Percentiles rank a stretch among this genome's conserved stretches.
Evolutionary conservation across 2,888 invertebrate genomes (phyloP).

Genomic region (Nomada lathburiana): DNA sequence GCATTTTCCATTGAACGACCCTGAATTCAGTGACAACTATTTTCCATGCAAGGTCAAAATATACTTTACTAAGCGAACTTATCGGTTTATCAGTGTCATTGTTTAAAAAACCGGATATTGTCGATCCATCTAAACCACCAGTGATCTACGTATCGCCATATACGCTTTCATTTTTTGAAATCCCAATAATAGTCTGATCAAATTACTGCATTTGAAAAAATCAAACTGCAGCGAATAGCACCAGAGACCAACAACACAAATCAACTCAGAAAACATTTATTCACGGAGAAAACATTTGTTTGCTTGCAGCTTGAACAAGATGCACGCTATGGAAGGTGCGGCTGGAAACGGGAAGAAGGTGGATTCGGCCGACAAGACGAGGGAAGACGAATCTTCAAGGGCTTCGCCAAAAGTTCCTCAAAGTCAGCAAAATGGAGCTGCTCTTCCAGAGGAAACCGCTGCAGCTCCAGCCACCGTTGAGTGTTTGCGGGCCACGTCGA

Average conservation of each 20-base stretch:
- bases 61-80: conserved; percentile 42
- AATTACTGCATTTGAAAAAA: not conserved
- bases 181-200: too few species aligned
- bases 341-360: conserved; percentile 83
- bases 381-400: conserved; percentile 72
- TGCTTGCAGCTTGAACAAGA: conserved; percentile 86
- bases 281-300: conserved; percentile 43
- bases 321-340: conserved; percentile 87
- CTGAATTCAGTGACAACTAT: conserved; percentile 50
- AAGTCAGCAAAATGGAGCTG: conserved; percentile 81
- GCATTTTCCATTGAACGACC: conserved; percentile 36
- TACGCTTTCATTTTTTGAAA: not conserved
- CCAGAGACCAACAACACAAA: conserved; percentile 14
- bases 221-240: not conserved
- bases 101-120: conserved; percentile 25
- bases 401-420: conserved; percentile 80
- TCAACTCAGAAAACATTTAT: conserved; percentile 35
- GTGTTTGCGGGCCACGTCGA: conserved; percentile 47
- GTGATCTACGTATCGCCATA: not conserved
- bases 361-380: conserved; percentile 73
- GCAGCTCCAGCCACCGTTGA: conserved; percentile 72
- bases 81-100: conserved; percentile 59
- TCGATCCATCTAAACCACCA: not conserved
- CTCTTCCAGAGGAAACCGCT: conserved; percentile 80
- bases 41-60: conserved; percentile 59